Base-by-base conservation (phyloP, 1,140 invertebrate species). In the Archegozetes longisetosus region DNA sequence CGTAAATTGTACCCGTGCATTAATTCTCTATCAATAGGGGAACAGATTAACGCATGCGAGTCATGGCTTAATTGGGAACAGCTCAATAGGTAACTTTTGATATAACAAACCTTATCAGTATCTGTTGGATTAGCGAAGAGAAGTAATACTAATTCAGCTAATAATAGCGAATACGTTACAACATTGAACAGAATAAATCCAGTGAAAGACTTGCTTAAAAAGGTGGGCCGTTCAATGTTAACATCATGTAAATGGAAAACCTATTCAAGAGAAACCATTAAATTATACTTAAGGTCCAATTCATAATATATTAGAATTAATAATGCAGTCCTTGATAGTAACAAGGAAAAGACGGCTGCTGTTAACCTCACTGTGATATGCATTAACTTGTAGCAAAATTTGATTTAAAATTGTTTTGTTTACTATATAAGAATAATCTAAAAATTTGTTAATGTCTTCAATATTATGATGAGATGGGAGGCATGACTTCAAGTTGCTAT, bases 161-260 rank as follows among this genome's bases (percentile, higher is more conserved):
- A 72, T 48, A 92, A 78, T 24, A 95, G 73, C 27, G 86, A 85
- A 74, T 90, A 94, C 49, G 81, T 84, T 66, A 94, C 82, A 55
- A 91, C 74, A 71, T 93, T 94, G 73, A 93, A 93, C 1, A 85
- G 81, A 20, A 88, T 78, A 70, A 94, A 94, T 25, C 84, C 89
- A n/a, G 91, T 75, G 70, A 89, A 88, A 32, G 88, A 90, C 76
- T 94, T 95, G 46, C 86, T 88, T 26, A 95, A 77, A 72, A 95
- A 93, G 12, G 70, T 62, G 32, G 85, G 85, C 62, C 82, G 82
- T 68, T 91, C 86, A 78, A 83, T 88, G 49, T 82, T 80, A 60
- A 90, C 82, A 68, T 89, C 83, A 65, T 80, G 80, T n/a, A 93
- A 73, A 71, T 95, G 90, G 74, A 94, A 92, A 29, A 89, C 81